phyloP scores from a whole-genome alignment of 2,797 vertebrate species.

The Tympanoctomys barrerae region DNA sequence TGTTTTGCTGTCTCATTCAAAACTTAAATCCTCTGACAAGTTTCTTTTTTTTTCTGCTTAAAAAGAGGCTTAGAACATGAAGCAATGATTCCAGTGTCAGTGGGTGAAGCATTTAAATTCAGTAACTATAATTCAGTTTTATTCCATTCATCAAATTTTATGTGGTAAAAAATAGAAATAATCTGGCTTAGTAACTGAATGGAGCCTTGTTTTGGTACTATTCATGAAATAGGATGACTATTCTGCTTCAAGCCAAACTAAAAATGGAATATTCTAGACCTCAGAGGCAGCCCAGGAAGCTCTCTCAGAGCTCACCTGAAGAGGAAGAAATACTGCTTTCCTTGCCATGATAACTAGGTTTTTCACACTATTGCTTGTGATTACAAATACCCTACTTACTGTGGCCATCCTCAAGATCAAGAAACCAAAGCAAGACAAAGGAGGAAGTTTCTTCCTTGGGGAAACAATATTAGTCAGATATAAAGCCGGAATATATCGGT shows the following conservation, averaged over 20 bases:
- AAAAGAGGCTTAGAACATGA: neutral
- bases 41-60: neutral
- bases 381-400: neutral
- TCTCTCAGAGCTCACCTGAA: neutral
- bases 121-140: constrained; percentile 22
- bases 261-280: neutral
- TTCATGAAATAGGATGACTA: neutral
- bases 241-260: neutral
- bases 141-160: constrained; percentile 27
- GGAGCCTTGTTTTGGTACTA: neutral
- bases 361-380: neutral
- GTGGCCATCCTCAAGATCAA: neutral
- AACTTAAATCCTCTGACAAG: constrained; percentile 53
- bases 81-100: neutral
- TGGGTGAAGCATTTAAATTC: neutral
- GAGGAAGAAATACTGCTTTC: neutral
- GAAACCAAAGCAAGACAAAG: neutral
- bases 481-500: neutral
- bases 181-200: neutral
- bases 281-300: neutral
- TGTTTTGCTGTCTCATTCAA: constrained; percentile 34
- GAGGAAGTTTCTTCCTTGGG: constrained; percentile 7
- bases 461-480: constrained; percentile 37
- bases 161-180: neutral
- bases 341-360: neutral